Evolutionary conservation across 2,888 invertebrate species (phyloP).

Genomic region (Osmoderma eremita): DNA sequence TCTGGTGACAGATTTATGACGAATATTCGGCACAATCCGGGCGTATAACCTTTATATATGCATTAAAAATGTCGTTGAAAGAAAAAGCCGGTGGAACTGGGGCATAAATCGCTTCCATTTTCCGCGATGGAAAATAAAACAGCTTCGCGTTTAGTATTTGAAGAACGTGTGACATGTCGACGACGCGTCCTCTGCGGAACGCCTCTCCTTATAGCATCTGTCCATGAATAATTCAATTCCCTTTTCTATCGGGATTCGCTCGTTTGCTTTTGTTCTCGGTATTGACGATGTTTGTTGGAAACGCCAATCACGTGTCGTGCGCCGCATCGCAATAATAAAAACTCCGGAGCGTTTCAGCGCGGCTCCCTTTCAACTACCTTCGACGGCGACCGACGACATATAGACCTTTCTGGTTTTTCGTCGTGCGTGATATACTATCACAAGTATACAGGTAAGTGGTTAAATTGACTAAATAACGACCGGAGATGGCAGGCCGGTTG

Average conservation of each 20-base stretch:
- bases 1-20: not conserved
- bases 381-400: slow-evolving; percentile 1
- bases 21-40: slow-evolving; percentile 1
- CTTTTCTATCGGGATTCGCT: slow-evolving; percentile 41
- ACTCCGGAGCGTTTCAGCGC: slow-evolving; percentile 19
- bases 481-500: not conserved
- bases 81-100: not conserved
- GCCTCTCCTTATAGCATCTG: slow-evolving; percentile 32
- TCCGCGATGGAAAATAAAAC: slow-evolving; percentile 24
- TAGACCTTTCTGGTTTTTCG: slow-evolving; percentile 9
- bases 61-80: not conserved
- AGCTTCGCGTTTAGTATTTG: slow-evolving; percentile 33
- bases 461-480: slow-evolving; percentile 31
- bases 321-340: slow-evolving; percentile 40
- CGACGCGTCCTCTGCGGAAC: slow-evolving; percentile 25
- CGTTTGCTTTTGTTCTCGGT: slow-evolving; percentile 44
- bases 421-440: slow-evolving; percentile 29
- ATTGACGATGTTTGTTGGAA: slow-evolving; percentile 43
- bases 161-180: slow-evolving; percentile 36
- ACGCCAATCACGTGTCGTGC: slow-evolving; percentile 43
- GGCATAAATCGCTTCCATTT: slow-evolving; percentile 15
- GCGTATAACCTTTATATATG: not conserved
- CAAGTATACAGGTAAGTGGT: slow-evolving; percentile 14
- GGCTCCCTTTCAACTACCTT: slow-evolving; percentile 28
- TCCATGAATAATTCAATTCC: slow-evolving; percentile 43